Evolutionary conservation across 2,113 vertebrate species (phyloP).

Genomic region (Corvus cornix): DNA sequence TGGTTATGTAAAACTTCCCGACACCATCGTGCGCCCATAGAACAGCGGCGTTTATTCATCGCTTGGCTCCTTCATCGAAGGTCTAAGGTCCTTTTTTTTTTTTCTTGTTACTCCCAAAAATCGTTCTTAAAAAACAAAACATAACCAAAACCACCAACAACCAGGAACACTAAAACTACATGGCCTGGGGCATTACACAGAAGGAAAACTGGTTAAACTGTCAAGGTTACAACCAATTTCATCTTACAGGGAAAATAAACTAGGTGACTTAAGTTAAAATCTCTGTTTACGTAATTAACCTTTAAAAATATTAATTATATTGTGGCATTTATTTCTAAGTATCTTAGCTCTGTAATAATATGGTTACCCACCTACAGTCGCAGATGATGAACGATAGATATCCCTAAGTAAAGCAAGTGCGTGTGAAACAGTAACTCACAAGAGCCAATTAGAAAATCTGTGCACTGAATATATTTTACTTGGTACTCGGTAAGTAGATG

Average conservation of each 20-base stretch:
- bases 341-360: not conserved
- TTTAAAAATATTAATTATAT: not conserved
- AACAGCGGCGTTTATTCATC: not conserved
- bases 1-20: constrained; percentile 17
- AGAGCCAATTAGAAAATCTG: not conserved
- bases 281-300: not conserved
- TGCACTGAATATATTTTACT: not conserved
- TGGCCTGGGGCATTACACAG: not conserved
- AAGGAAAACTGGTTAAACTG: not conserved
- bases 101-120: not conserved
- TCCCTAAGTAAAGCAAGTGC: not conserved
- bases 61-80: not conserved
- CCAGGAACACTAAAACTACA: not conserved
- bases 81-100: not conserved
- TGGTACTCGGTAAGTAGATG: not conserved
- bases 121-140: not conserved
- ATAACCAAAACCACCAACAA: not conserved
- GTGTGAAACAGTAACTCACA: not conserved
- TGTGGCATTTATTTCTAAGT: not conserved
- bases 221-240: not conserved
- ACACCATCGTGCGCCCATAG: not conserved
- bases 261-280: not conserved
- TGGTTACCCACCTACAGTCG: not conserved
- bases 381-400: not conserved
- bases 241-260: not conserved